Conservation (phyloP, 2,888 invertebrate genomes). For the Trachelus iudaicus region DNA sequence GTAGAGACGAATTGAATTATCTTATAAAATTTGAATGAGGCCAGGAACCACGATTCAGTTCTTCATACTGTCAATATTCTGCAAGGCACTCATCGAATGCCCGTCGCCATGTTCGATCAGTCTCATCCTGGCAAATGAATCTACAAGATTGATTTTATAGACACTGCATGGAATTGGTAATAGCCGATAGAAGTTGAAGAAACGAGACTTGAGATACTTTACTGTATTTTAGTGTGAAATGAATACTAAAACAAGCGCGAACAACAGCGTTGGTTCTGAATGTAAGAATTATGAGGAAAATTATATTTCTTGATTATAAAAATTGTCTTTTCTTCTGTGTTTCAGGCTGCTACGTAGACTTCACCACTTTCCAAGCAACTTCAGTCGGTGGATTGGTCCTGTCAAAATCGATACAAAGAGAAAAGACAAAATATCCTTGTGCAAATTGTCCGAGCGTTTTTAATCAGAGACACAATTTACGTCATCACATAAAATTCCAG, state of each 20-base stretch:
- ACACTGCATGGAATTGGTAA: background rate
- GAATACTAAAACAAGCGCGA: background rate
- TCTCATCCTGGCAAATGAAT: background rate
- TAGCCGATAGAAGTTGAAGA: background rate
- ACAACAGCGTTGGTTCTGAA: background rate
- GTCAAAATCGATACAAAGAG: background rate
- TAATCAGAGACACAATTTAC: slow-evolving; percentile 11
- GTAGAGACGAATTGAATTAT: slow-evolving; percentile 6
- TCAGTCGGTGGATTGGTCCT: background rate
- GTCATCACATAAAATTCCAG: slow-evolving; percentile 18
- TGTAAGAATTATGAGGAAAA: background rate
- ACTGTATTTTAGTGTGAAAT: background rate
- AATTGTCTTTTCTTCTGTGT: background rate
- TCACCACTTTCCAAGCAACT: background rate
- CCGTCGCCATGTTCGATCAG: slow-evolving; percentile 10
- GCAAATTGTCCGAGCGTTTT: slow-evolving; percentile 25
- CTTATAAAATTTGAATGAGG: slow-evolving; percentile 27
- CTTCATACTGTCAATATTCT: slow-evolving; percentile 23
- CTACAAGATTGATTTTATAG: background rate
- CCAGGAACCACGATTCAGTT: slow-evolving; percentile 29
- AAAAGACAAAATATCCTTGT: slow-evolving; percentile 22
- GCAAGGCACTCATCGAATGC: slow-evolving; percentile 21
- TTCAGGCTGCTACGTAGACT: background rate
- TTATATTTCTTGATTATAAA: background rate
- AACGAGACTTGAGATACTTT: background rate